phyloP scores from a whole-genome alignment of 2,797 vertebrate species.

The Tamandua tetradactyla region DNA sequence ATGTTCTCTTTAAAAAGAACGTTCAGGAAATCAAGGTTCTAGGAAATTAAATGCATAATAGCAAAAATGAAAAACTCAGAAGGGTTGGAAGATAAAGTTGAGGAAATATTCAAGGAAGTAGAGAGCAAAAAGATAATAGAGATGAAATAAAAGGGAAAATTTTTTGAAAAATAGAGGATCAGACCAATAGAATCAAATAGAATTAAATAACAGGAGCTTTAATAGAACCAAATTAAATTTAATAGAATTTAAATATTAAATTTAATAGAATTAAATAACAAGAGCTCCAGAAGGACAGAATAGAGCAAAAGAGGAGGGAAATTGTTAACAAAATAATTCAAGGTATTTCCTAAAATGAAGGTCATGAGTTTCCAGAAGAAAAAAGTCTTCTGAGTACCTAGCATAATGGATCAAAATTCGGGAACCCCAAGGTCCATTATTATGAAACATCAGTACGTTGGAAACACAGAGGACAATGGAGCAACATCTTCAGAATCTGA shows the following conservation, averaged over 20 bases:
- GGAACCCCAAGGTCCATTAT: neutral
- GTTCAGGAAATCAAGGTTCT: neutral
- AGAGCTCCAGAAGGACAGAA: neutral
- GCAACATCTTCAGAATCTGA: neutral
- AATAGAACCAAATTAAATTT: too few species aligned
- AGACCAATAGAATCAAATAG: too few species aligned
- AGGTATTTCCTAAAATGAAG: neutral
- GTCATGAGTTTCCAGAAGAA: neutral
- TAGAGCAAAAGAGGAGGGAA: neutral
- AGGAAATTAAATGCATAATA: neutral
- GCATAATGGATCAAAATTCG: neutral
- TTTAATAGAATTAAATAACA: too few species aligned
- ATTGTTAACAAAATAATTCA: neutral
- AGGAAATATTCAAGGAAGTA: neutral
- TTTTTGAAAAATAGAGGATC: neutral
- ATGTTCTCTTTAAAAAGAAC: neutral
- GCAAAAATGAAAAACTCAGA: conserved; percentile 37
- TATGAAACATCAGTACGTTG: neutral
- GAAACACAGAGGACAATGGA: neutral
- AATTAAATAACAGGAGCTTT: neutral
- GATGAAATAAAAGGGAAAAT: neutral
- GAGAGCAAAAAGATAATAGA: neutral
- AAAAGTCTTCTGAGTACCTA: neutral
- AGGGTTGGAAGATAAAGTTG: neutral
- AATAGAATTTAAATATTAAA: too few species aligned